Evolutionary conservation across 2,797 vertebrate species (phyloP).

Genomic region (Hemitrygon akajei): DNA sequence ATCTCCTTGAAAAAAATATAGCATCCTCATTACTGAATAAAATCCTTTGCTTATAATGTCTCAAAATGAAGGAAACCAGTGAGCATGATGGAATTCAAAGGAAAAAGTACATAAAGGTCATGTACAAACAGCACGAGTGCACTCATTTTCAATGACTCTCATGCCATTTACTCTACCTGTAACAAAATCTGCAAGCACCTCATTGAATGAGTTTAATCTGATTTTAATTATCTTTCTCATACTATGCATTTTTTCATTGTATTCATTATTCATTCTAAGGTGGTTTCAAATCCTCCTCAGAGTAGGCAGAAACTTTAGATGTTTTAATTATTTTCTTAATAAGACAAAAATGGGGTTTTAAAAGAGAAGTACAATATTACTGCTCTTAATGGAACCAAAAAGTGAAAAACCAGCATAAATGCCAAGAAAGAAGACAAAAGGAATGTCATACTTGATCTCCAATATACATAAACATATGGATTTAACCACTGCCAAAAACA

Average conservation of each 20-base stretch:
- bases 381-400: not conserved
- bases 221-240: not conserved
- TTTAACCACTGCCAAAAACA: conserved; percentile 40
- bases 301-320: not conserved
- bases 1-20: too few relatives aligned
- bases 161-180: too few relatives aligned
- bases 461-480: conserved; percentile 39
- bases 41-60: too few relatives aligned
- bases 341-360: not conserved
- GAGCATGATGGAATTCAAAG: too few relatives aligned
- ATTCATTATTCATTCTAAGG: not conserved
- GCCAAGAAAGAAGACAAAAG: conserved; percentile 36
- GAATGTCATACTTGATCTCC: conserved; percentile 35
- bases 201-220: not conserved
- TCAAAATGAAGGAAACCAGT: too few relatives aligned
- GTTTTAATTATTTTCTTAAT: not conserved
- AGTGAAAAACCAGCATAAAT: conserved; percentile 38
- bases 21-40: too few relatives aligned
- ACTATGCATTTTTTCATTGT: not conserved
- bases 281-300: not conserved
- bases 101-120: too few relatives aligned
- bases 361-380: not conserved
- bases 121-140: too few relatives aligned
- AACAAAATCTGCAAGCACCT: too few relatives aligned
- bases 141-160: too few relatives aligned